phyloP scores from a whole-genome alignment of 2,888 invertebrate genomes.

The Actias luna region DNA sequence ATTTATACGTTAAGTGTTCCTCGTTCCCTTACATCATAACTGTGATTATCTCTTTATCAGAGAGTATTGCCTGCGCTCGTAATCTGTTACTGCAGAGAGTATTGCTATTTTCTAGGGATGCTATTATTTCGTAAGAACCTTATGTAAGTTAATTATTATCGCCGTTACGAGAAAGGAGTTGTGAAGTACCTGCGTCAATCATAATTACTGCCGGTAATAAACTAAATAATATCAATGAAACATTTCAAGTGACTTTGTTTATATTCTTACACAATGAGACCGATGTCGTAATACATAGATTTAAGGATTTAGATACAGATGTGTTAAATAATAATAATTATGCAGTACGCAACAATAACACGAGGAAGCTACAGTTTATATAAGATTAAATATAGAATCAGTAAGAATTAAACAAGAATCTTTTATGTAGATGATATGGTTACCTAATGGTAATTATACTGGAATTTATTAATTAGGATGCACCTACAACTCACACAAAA shows the following conservation, averaged over 20 bases:
- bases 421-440: too few relatives aligned
- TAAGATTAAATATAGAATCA: background rate
- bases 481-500: too few relatives aligned
- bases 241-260: background rate
- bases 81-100: background rate
- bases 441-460: too few relatives aligned
- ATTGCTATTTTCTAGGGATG: background rate
- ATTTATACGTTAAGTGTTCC: background rate
- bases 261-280: background rate
- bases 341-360: background rate
- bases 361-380: background rate
- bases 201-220: background rate
- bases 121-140: background rate
- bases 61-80: background rate
- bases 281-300: background rate
- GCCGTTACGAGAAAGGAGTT: conserved; percentile 3
- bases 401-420: background rate
- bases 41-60: background rate
- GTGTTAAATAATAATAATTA: background rate
- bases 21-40: background rate
- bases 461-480: too few relatives aligned
- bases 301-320: background rate
- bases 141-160: conserved; percentile 3
- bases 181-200: background rate
- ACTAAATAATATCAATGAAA: background rate